Percentiles rank a stretch among this genome's conserved stretches.
These are phyloP conservation scores for Marcusenius ussheri DNA, from an alignment of 2,113 vertebrate genomes.

Conservation along the genomic window DNA sequence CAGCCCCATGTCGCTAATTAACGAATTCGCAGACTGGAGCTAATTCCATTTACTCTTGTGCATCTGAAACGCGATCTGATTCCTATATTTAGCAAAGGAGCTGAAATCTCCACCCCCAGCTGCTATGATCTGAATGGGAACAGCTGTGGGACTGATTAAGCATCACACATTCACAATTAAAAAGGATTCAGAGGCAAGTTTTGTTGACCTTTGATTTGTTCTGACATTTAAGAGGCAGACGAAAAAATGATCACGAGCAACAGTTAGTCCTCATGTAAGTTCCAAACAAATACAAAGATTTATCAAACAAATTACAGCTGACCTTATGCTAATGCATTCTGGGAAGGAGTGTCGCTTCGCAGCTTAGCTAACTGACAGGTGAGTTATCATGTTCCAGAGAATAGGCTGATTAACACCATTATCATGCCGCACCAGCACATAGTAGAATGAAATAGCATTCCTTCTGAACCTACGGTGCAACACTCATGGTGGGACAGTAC, in stretches of 20 bases:
- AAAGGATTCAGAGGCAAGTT: neutral
- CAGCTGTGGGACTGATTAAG: neutral
- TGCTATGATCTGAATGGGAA: neutral
- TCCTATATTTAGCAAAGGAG: conserved; percentile 3
- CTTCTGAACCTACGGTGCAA: neutral
- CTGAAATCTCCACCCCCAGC: neutral
- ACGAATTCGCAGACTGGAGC: neutral
- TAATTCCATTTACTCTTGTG: neutral
- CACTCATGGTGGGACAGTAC: neutral
- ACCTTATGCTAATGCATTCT: neutral
- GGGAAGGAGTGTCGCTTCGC: neutral
- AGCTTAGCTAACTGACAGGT: neutral
- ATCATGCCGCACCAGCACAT: neutral
- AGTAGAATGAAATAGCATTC: neutral
- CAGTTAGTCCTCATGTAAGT: neutral
- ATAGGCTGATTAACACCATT: neutral
- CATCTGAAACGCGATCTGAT: neutral
- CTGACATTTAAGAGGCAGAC: neutral
- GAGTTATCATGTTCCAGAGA: neutral
- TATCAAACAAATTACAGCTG: conserved; percentile 1
- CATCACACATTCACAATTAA: neutral
- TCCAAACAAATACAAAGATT: neutral
- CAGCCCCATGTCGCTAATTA: neutral
- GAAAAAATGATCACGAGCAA: neutral
- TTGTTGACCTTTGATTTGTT: neutral